Conservation (phyloP, 2,888 invertebrate species). For the Allygus modestus region DNA sequence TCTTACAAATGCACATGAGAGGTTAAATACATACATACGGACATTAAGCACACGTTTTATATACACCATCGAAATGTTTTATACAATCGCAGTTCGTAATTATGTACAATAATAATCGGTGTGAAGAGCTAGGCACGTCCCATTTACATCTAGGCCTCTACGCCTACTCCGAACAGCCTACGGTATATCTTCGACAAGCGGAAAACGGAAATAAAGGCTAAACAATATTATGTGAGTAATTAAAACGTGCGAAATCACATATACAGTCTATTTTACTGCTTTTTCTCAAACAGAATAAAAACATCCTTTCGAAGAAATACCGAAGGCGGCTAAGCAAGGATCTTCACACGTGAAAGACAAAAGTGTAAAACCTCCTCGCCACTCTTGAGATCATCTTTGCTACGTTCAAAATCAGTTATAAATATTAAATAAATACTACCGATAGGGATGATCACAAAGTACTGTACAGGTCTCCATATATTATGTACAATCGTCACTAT, state of each 20-base stretch:
- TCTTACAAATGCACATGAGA: constrained; percentile 66
- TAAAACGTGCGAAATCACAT: constrained; percentile 2
- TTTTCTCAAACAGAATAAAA: not conserved
- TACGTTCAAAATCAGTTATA: constrained; percentile 50
- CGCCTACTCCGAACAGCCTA: not conserved
- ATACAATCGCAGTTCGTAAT: constrained; percentile 44
- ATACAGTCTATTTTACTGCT: not conserved
- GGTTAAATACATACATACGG: constrained; percentile 66
- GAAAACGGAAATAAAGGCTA: not conserved
- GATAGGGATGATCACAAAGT: constrained; percentile 57
- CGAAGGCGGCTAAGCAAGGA: constrained; percentile 21
- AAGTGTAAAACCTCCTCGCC: constrained; percentile 54
- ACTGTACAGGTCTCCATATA: constrained; percentile 43
- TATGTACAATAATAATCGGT: constrained; percentile 52
- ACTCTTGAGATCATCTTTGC: constrained; percentile 59
- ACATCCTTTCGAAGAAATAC: not conserved
- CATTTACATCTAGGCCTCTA: constrained; percentile 33
- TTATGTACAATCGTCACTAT: constrained; percentile 49
- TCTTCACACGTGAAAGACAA: constrained; percentile 61
- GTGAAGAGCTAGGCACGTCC: constrained; percentile 61
- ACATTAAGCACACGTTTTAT: constrained; percentile 58
- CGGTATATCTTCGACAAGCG: not conserved
- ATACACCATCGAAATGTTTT: constrained; percentile 46
- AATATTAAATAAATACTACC: constrained; percentile 61
- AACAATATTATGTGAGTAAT: not conserved